Evolutionary conservation across 1,140 invertebrate species (phyloP).

Genomic region (Agrilus planipennis): DNA sequence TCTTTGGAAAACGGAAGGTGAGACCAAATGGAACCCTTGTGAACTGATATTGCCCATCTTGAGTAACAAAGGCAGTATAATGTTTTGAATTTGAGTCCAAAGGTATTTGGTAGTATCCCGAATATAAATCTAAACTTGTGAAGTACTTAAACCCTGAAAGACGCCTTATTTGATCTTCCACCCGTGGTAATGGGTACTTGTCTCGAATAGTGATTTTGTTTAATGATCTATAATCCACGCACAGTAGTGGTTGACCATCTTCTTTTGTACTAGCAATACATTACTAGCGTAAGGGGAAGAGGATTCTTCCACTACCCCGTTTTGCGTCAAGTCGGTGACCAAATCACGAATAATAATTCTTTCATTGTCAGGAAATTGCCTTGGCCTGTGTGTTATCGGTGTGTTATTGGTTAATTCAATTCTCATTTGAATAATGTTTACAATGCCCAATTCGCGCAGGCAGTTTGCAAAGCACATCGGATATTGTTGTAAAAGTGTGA

Average conservation of each 20-base stretch:
- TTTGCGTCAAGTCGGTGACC: background rate
- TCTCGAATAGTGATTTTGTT: background rate
- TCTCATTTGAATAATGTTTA: conserved; percentile 7
- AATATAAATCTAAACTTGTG: conserved; percentile 30
- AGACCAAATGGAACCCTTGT: conserved; percentile 17
- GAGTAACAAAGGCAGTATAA: conserved; percentile 32
- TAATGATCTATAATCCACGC: conserved; percentile 5
- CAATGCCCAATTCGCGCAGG: conserved; percentile 3
- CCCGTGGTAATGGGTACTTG: conserved; percentile 1
- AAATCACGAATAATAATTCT: background rate
- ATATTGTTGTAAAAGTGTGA: background rate
- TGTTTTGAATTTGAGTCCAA: conserved; percentile 22
- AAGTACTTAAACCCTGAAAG: conserved; percentile 21
- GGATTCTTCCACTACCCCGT: conserved; percentile 1
- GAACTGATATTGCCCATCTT: conserved; percentile 21
- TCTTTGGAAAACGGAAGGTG: too few relatives aligned
- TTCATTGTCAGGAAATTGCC: background rate
- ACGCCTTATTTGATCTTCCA: background rate
- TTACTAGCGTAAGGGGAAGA: conserved; percentile 29
- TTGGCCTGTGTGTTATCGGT: background rate
- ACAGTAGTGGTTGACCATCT: too few relatives aligned
- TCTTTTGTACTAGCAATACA: conserved; percentile 33
- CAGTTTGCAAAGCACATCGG: conserved; percentile 2
- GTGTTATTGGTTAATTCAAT: conserved; percentile 2
- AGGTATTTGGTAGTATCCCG: conserved; percentile 37